Conservation (phyloP, 2,113 vertebrate species). For the Pygoscelis adeliae region DNA sequence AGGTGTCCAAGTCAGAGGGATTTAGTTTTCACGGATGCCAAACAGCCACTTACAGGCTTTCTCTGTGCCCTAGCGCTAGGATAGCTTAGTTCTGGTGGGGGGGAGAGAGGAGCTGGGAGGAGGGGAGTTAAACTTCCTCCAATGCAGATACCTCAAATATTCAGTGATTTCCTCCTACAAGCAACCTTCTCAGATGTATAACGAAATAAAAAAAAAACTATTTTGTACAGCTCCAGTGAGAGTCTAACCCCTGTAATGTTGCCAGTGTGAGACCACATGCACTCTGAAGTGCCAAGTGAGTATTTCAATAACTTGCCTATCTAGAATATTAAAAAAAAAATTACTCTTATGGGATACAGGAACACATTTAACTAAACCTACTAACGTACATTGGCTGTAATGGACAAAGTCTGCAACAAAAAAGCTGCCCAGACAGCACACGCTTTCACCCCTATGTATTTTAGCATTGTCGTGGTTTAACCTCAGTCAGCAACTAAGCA, state of each 20-base stretch:
- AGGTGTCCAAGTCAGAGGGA: neutral
- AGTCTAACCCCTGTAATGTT: neutral
- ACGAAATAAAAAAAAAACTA: neutral
- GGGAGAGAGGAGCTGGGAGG: neutral
- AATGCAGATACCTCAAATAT: neutral
- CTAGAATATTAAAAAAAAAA: neutral
- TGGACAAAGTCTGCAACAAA: neutral
- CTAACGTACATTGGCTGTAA: neutral
- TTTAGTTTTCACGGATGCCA: neutral
- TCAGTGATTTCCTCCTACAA: neutral
- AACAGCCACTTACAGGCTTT: neutral
- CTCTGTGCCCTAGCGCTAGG: neutral
- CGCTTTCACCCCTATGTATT: neutral
- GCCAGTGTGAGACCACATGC: neutral
- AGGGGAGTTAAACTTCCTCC: neutral
- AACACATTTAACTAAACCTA: neutral
- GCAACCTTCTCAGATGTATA: neutral
- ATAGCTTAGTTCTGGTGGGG: neutral
- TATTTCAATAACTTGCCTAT: neutral
- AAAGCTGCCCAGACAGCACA: neutral
- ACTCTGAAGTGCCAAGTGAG: neutral
- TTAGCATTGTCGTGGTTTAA: neutral
- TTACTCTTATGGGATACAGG: neutral
- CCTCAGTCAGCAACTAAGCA: too few species aligned
- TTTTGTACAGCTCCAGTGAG: neutral